phyloP scores from a whole-genome alignment of 2,113 vertebrate genomes.

The Andinoacara biseriatus region DNA sequence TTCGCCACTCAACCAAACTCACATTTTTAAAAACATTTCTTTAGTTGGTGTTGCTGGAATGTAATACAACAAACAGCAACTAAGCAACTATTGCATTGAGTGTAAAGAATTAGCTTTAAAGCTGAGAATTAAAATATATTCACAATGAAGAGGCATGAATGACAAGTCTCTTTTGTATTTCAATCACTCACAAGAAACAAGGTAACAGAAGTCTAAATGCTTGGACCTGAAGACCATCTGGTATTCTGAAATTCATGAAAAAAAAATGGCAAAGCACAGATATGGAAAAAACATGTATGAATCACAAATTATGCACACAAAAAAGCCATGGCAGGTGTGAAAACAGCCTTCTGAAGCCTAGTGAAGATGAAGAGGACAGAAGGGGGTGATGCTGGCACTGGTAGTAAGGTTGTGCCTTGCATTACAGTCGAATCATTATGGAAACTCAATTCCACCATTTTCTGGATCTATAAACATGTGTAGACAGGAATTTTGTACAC shows the following conservation, averaged over 20 bases:
- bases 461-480: slow-evolving; percentile 27
- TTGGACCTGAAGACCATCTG: neutral
- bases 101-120: neutral
- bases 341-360: slow-evolving; percentile 36
- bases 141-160: neutral
- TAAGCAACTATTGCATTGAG: neutral
- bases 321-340: slow-evolving; percentile 41
- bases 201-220: slow-evolving; percentile 2
- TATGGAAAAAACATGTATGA: slow-evolving; percentile 24
- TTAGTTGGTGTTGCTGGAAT: neutral
- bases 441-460: slow-evolving; percentile 21
- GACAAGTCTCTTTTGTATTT: neutral
- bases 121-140: neutral
- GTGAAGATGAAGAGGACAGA: slow-evolving; percentile 39
- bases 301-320: slow-evolving; percentile 16
- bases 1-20: neutral
- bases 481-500: neutral
- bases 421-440: slow-evolving; percentile 16
- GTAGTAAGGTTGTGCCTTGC: slow-evolving; percentile 10
- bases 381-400: slow-evolving; percentile 5
- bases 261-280: neutral
- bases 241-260: neutral
- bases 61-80: neutral
- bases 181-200: neutral
- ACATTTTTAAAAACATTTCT: neutral